phyloP scores from a whole-genome alignment of 2,113 vertebrate species.

The Ceratotherium simum region DNA sequence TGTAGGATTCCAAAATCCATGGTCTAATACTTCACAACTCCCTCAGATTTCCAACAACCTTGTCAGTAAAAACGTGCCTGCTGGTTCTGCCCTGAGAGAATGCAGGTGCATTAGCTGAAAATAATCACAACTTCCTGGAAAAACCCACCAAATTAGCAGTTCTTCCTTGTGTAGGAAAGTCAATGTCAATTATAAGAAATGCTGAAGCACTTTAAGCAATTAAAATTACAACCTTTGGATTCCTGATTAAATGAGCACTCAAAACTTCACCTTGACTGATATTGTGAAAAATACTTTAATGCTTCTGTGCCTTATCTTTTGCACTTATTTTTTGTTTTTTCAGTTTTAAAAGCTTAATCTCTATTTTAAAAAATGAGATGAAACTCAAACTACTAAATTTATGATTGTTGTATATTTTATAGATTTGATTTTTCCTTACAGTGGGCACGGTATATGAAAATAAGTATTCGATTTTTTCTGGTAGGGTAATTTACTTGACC shows the following conservation, averaged over 20 bases:
- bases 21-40: not conserved
- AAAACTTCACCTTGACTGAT: not conserved
- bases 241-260: not conserved
- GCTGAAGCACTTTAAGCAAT: not conserved
- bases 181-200: not conserved
- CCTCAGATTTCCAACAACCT: not conserved
- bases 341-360: not conserved
- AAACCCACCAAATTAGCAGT: not conserved
- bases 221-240: slow-evolving; percentile 2
- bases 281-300: not conserved
- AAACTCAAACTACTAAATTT: slow-evolving; percentile 28
- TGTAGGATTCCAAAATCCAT: not conserved
- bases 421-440: not conserved
- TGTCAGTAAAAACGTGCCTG: not conserved
- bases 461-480: not conserved
- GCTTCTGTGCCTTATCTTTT: not conserved
- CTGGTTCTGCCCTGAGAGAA: not conserved
- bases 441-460: not conserved
- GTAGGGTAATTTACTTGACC: not conserved
- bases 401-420: not conserved
- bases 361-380: not conserved
- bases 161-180: not conserved
- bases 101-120: not conserved
- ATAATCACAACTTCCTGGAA: not conserved
- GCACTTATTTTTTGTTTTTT: not conserved